A percentile compares a stretch with the other conserved stretches of the same genome.
Conservation (phyloP, 2,113 vertebrate species). For the Paralichthys olivaceus region DNA sequence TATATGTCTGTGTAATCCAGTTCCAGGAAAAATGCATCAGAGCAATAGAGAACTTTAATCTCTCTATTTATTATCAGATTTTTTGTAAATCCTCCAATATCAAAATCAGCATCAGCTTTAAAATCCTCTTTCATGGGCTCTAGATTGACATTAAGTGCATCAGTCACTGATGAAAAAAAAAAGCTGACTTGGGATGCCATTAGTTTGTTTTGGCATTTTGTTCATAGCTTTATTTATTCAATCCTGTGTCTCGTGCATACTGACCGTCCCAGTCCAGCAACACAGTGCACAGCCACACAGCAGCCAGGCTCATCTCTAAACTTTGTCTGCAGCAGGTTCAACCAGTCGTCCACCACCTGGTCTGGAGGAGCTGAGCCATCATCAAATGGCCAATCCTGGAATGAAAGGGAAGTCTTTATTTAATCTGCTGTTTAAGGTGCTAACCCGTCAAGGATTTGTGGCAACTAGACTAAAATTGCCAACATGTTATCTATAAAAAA, state of each 20-base stretch:
- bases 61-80: background rate
- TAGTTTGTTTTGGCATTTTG: background rate
- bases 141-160: background rate
- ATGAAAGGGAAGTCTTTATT: background rate
- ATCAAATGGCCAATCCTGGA: constrained; percentile 96
- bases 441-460: background rate
- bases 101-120: background rate
- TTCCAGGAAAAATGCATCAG: no score
- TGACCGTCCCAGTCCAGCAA: constrained; percentile 93
- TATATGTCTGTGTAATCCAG: no score
- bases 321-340: constrained; percentile 92
- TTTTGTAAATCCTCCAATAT: background rate
- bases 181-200: background rate
- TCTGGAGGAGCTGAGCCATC: constrained; percentile 93
- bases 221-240: background rate
- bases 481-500: no score
- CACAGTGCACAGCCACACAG: constrained; percentile 96
- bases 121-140: background rate
- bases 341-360: constrained; percentile 96
- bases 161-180: background rate
- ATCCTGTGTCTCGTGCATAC: constrained; percentile 22
- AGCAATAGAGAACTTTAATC: background rate
- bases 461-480: no score
- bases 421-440: background rate
- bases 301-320: constrained; percentile 93